Evolutionary conservation across 1,140 invertebrate species (phyloP).

Genomic region (Micrasema minimum): DNA sequence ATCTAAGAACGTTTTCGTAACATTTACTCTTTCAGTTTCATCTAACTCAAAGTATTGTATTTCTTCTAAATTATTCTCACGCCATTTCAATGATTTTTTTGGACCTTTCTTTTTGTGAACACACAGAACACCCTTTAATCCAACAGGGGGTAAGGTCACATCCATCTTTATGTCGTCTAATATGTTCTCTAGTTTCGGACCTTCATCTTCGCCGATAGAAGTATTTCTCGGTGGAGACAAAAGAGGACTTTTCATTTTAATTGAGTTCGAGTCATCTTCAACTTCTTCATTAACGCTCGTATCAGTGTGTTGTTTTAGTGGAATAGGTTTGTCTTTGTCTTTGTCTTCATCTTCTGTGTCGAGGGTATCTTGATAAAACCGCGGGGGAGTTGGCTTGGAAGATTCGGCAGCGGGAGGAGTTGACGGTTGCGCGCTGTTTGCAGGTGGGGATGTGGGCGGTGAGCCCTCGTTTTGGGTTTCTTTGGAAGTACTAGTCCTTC

Average conservation of each 20-base stretch:
- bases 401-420: slow-evolving; percentile 62
- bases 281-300: slow-evolving; percentile 51
- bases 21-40: slow-evolving; percentile 94
- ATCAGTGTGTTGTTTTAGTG: slow-evolving; percentile 1
- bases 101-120: slow-evolving; percentile 77
- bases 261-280: slow-evolving; percentile 40
- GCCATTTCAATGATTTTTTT: slow-evolving; percentile 89
- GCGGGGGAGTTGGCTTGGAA: slow-evolving; percentile 69
- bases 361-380: slow-evolving; percentile 94
- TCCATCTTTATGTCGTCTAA: slow-evolving; percentile 58
- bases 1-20: slow-evolving; percentile 91
- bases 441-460: slow-evolving; percentile 59
- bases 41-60: slow-evolving; percentile 92
- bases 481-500: slow-evolving; percentile 73
- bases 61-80: slow-evolving; percentile 82
- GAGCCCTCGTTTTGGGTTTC: slow-evolving; percentile 68
- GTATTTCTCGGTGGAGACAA: slow-evolving; percentile 34
- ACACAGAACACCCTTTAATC: slow-evolving; percentile 74
- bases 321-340: slow-evolving; percentile 41
- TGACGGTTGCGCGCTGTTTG: slow-evolving; percentile 58
- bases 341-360: slow-evolving; percentile 71
- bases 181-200: slow-evolving; percentile 56
- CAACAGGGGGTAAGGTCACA: slow-evolving; percentile 43
- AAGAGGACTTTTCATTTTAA: slow-evolving; percentile 49
- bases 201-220: slow-evolving; percentile 44